Base-by-base conservation (phyloP, 2,888 invertebrate species). In the Priocnemis perturbator region DNA sequence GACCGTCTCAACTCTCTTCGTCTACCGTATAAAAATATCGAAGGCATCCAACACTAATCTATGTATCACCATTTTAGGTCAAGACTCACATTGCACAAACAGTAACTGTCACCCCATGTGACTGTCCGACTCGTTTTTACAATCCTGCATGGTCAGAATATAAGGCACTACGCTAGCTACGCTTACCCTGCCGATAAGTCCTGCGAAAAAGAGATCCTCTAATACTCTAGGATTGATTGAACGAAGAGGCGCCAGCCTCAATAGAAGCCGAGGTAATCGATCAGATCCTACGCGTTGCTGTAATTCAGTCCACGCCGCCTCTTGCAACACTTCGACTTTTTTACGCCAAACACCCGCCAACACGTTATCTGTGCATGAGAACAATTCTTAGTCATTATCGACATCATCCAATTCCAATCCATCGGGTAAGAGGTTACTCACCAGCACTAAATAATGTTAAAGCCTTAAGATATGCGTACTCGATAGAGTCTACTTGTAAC, bases 101-200 rank as follows among this genome's bases (percentile, higher is more conserved):
- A 81, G 69, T 75, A 82, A 79, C 77, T 79, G 83, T 87, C 86
- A 87, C 81, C 85, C 88, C 86, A 88, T 86, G 78, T 87, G 88
- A 78, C 82, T 85, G 67, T 89, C 89, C 50, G 86, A 81, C 81
- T 89, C 89, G 70, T 85, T 79, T 83, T 89, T 89, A 73, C 86
- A 87, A 80, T 89, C 88, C 82, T 87, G 87, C 89, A 89, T 89
- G 72, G 85, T 94, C 79, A 99, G 92, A 86, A 99, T 95, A 83
- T 95, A 97, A 30, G 98, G 98, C 89, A 99, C 95, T 80, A 98
- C 96, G 86, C 95, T 96, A 86, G 98, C 97, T 70, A 99, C 97
- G 90, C 97, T 96, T 81, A 98, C 96, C 88, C 95, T 96, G 4
- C 97, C 98, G 58, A 97, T 94, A 72, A 98, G 92, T 60, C 96